A percentile compares a stretch with the other conserved stretches of the same genome.
phyloP scores from a whole-genome alignment of 2,888 invertebrate genomes.

The Sisyra nigra region DNA sequence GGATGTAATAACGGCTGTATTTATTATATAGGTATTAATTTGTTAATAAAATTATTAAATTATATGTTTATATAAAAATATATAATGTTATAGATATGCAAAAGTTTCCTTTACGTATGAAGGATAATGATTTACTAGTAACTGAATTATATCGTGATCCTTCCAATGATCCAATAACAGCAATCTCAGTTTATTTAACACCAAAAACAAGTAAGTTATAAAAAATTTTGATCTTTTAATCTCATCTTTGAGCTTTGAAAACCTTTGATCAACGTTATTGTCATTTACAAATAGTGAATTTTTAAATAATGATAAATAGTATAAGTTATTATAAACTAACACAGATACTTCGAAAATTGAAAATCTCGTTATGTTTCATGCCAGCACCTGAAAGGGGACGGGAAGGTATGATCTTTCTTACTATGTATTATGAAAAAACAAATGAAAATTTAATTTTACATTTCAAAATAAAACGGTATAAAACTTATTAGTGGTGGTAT shows the following conservation, averaged over 20 bases:
- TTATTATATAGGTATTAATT: conserved; percentile 74
- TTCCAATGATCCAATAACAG: conserved; percentile 88
- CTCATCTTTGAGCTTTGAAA: too few relatives aligned
- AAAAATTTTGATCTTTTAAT: too few relatives aligned
- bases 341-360: too few relatives aligned
- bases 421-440: not conserved
- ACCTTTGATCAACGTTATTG: too few relatives aligned
- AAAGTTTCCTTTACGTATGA: conserved; percentile 96
- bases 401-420: conserved; percentile 32
- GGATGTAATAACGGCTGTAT: conserved; percentile 95
- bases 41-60: not conserved
- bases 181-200: conserved; percentile 96
- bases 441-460: not conserved
- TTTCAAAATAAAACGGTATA: not conserved
- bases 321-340: too few relatives aligned
- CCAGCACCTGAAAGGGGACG: conserved; percentile 43
- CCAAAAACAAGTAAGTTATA: conserved; percentile 85
- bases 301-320: too few relatives aligned
- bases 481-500: not conserved
- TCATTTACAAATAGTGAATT: too few relatives aligned
- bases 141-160: conserved; percentile 94
- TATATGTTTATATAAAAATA: not conserved
- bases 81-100: conserved; percentile 70
- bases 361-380: conserved; percentile 31
- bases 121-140: conserved; percentile 94